Base-by-base conservation (phyloP, 2,888 invertebrate species). In the Eupithecia centaureata region DNA sequence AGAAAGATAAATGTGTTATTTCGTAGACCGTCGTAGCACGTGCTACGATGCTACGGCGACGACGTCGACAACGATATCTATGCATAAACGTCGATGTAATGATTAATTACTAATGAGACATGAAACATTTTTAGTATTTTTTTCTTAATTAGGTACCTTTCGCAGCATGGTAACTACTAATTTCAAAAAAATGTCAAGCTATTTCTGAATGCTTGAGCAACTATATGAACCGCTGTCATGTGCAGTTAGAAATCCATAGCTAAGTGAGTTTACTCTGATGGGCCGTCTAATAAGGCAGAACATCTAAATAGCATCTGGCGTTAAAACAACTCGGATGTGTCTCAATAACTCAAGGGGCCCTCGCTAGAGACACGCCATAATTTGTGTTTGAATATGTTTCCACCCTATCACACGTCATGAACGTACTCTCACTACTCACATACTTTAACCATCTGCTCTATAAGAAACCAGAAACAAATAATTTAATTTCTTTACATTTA, bases 281-380 rank as follows among this genome's bases (percentile, higher is more conserved):
- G 38, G 38, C 32, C 18, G 27, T 63, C 66, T 52, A 70, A 70
- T 70, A 66, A 66, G 61, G 57, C 70, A 70, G 62, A 62, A 56
- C 70, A 67, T 67, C 70, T 63, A 68, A 67, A 68, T 61, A 84
- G 83, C 90, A 88, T 85, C 85, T 87, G 87, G 82, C 82, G 85
- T 85, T 82, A 84, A 80, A 83, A 84, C 82, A 82, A 78, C 76
- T 76, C 80, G 78, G 79, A 75, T 72, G 81, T 79, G 77, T 84
- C 86, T 84, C 83, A 84, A 87, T 87, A 87, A 87, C 81, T 87
- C 82, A 86, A 30, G 51, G n/a, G 51, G 38, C 65, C 69, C 69
- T 65, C 25, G 30, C 33, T 61, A 35, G 47, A 33, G 33, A 59
- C n/a, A 56, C 25, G n/a, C 15, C n/a, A 42, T 32, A 33, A 61